Conservation (phyloP, 1,140 invertebrate species). For the silkworm (Bombyx mori) region ASM3026992v2 NC_085110.1:14426501-14427000, state of each 20-base stretch:
- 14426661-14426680: constrained; percentile 62
- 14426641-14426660: constrained; percentile 46
- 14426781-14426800: constrained; percentile 60
- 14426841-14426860: constrained; percentile 37
- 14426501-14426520: constrained; percentile 57
- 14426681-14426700: constrained; percentile 43
- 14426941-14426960: constrained; percentile 69
- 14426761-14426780: constrained; percentile 45
- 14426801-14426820: constrained; percentile 40
- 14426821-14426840: constrained; percentile 29
- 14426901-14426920: constrained; percentile 64
- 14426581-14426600: constrained; percentile 59
- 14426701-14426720: constrained; percentile 33
- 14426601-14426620: constrained; percentile 55
- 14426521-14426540: constrained; percentile 47
- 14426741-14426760: constrained; percentile 55
- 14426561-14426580: constrained; percentile 58
- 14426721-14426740: constrained; percentile 62
- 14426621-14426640: constrained; percentile 49
- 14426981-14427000: constrained; percentile 45
- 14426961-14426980: constrained; percentile 41
- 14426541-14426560: constrained; percentile 58
- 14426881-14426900: constrained; percentile 66
- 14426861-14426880: constrained; percentile 58
- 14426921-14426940: constrained; percentile 64